Evolutionary conservation across 2,888 invertebrate genomes (phyloP), one percentile per base, ranked within the genome.

Genomic region (Pheosia tremula): DNA sequence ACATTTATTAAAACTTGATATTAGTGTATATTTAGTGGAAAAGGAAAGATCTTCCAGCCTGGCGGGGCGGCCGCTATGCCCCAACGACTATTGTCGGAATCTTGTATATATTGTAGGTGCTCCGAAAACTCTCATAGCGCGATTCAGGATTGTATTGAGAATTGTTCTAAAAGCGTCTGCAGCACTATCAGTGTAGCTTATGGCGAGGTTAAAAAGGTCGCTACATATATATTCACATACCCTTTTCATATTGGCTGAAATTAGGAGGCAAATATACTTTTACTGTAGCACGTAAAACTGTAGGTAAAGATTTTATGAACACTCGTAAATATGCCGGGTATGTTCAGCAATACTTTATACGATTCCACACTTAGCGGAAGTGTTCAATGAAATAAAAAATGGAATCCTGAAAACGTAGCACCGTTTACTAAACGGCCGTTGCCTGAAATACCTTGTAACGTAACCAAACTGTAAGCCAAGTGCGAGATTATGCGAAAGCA

Each of bases 211-310:
- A 24, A 24, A 24, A 2, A 24, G 24, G 24, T 24, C 24, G 24
- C 24, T 24, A 24, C 24, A 24, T 24, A 24, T 1, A 24, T 24
- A 24, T 24, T 24, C 24, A 24, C 43, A 9, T 49, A n/a, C n/a
- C 49, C n/a, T 49, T 13, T 49, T 13, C 5, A 52, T 52, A 52
- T 52, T 37, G n/a, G n/a, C 37, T 37, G 4, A 53, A 53, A 53
- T 53, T 37, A 53, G 53, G 37, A 10, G 11, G 37, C 11, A 55
- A 39, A 55, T 55, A 39, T 55, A 54, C 38, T 54, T 53, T 55
- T 39, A 39, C 38, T 8, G 5, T 10, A 38, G 38, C 6, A 6
- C 55, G 39, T 55, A 55, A 55, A 55, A 39, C 36, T 4, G 50
- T 50, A 24, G 24, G 37, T 37, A 39, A 13, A 54, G 53, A 55